These are phyloP conservation scores for Actenoides hombroni DNA, from an alignment of 2,113 vertebrate species.

Conservation along the genomic window DNA sequence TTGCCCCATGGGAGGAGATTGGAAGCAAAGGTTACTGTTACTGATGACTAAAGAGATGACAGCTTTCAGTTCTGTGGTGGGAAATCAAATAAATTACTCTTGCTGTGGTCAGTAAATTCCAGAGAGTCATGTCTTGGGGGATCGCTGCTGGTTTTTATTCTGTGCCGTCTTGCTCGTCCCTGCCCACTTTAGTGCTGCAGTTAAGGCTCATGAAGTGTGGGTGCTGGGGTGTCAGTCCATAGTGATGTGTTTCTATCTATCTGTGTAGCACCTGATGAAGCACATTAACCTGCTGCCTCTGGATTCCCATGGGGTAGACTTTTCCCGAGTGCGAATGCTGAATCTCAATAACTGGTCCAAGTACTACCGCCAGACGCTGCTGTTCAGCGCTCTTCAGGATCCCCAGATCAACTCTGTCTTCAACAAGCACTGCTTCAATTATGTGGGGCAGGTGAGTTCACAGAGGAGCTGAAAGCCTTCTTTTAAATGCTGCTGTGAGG, in stretches of 20 bases:
- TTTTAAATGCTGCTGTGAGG: neutral
- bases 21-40: neutral
- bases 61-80: neutral
- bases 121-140: neutral
- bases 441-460: constrained; percentile 84
- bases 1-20: neutral
- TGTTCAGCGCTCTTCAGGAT: constrained; percentile 90
- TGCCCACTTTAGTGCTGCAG: neutral
- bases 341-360: constrained; percentile 89
- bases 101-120: neutral
- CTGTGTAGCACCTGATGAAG: constrained; percentile 86
- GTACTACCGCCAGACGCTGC: constrained; percentile 90
- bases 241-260: neutral
- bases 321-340: constrained; percentile 93
- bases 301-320: constrained; percentile 93
- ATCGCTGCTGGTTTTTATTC: neutral
- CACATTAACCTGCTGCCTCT: constrained; percentile 91
- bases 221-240: neutral
- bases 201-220: neutral
- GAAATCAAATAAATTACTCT: neutral
- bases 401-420: constrained; percentile 92
- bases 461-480: neutral
- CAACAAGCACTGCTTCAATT: constrained; percentile 88
- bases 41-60: neutral
- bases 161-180: neutral